Evolutionary conservation across 1,140 invertebrate genomes (phyloP).

Genomic region (Leptinotarsa lineolata): DNA sequence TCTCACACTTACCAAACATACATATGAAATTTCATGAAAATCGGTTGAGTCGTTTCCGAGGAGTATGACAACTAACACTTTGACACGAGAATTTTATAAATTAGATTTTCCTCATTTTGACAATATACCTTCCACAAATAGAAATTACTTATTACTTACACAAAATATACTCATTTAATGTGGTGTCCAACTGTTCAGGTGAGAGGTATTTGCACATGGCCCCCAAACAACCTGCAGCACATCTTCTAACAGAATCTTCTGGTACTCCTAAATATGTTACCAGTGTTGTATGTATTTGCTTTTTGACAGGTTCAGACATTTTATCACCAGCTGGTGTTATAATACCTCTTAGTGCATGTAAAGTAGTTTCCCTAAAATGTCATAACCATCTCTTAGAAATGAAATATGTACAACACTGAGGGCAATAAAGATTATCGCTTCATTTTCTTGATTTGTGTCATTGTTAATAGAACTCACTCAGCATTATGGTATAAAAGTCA

Average conservation of each 20-base stretch:
- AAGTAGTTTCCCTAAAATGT: conserved; percentile 78
- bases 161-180: conserved; percentile 77
- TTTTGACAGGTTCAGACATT: conserved; percentile 81
- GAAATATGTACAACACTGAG: no score
- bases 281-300: conserved; percentile 75
- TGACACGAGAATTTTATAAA: no score
- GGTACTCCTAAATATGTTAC: conserved; percentile 70
- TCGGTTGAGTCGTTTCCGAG: no score
- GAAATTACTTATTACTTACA: conserved; percentile 57
- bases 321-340: conserved; percentile 84
- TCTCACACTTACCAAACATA: no score
- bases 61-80: no score
- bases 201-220: conserved; percentile 79
- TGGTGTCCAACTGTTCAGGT: conserved; percentile 73
- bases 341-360: conserved; percentile 85
- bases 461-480: no score
- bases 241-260: conserved; percentile 80
- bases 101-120: no score
- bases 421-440: no score
- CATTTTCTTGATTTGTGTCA: no score
- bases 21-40: no score
- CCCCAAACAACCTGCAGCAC: conserved; percentile 87
- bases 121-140: conserved; percentile 1
- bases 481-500: no score
- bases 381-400: no score